phyloP scores from a whole-genome alignment of 2,888 invertebrate species.

The Andrena bucephala region DNA sequence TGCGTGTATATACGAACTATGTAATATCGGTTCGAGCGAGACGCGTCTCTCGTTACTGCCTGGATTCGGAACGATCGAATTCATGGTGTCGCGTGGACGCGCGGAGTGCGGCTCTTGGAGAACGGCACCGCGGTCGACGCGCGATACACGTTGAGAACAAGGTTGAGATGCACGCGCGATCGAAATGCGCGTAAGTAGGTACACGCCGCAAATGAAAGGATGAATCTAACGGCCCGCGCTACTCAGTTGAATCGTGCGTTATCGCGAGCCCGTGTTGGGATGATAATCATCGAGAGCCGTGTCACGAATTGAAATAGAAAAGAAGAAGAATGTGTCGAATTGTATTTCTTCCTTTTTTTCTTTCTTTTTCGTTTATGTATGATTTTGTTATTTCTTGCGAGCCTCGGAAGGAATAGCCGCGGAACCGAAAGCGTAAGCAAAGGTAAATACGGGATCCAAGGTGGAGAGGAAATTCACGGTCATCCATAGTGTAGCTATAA shows the following conservation, averaged over 20 bases:
- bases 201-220: slow-evolving; percentile 12
- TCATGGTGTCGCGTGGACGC: not conserved
- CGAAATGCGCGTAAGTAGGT: slow-evolving; percentile 4
- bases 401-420: not conserved
- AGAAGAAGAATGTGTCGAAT: slow-evolving; percentile 34
- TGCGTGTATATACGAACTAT: slow-evolving; percentile 17
- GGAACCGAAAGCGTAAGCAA: not conserved
- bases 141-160: not conserved
- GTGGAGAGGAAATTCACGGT: slow-evolving; percentile 24
- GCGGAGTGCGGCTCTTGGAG: not conserved
- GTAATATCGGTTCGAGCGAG: slow-evolving; percentile 26
- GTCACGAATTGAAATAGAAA: not conserved
- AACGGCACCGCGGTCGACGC: slow-evolving; percentile 3
- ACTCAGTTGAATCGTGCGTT: slow-evolving; percentile 16
- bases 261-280: slow-evolving; percentile 16
- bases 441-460: not conserved
- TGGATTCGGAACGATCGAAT: not conserved
- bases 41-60: not conserved
- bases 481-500: not conserved
- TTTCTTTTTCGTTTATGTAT: slow-evolving; percentile 12
- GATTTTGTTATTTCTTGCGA: slow-evolving; percentile 18
- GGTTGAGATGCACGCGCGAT: not conserved
- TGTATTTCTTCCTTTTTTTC: slow-evolving; percentile 28
- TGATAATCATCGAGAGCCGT: slow-evolving; percentile 1
- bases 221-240: slow-evolving; percentile 38